Conservation (phyloP, 1,140 invertebrate genomes). For the Dysdera silvatica region DNA sequence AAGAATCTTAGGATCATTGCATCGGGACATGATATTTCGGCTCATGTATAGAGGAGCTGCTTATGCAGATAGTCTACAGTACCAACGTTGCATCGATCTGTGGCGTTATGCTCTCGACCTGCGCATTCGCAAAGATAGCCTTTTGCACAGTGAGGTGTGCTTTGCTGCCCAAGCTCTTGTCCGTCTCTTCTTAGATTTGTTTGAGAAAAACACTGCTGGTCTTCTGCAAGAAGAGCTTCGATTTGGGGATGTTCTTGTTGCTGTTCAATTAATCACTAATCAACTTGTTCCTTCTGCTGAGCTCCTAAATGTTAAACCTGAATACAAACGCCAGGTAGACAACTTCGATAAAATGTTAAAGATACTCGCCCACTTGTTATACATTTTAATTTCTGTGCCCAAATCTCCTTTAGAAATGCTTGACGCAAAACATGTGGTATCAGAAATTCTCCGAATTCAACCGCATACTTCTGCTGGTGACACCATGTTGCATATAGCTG, state of each 20-base stretch:
- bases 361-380: constrained; percentile 69
- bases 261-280: constrained; percentile 35
- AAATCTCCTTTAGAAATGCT: constrained; percentile 46
- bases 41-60: constrained; percentile 67
- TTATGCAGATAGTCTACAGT: constrained; percentile 73
- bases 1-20: constrained; percentile 65
- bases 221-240: constrained; percentile 52
- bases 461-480: constrained; percentile 62
- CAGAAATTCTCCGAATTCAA: constrained; percentile 52
- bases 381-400: constrained; percentile 59
- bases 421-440: constrained; percentile 28
- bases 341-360: constrained; percentile 60
- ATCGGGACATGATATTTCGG: constrained; percentile 78
- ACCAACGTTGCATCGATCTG: constrained; percentile 74
- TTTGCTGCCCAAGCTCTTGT: constrained; percentile 64
- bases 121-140: constrained; percentile 65
- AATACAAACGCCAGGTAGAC: constrained; percentile 67
- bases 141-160: constrained; percentile 63
- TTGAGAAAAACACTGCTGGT: constrained; percentile 53
- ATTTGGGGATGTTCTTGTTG: constrained; percentile 58
- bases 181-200: constrained; percentile 66
- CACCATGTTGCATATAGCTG: constrained; percentile 69
- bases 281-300: constrained; percentile 38
- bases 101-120: constrained; percentile 72
- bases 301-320: constrained; percentile 57